Percentiles rank a stretch among this genome's conserved stretches.
Conservation (phyloP, 64 coral and sea anemone genomes). For the Montipora efflorescens region DNA sequence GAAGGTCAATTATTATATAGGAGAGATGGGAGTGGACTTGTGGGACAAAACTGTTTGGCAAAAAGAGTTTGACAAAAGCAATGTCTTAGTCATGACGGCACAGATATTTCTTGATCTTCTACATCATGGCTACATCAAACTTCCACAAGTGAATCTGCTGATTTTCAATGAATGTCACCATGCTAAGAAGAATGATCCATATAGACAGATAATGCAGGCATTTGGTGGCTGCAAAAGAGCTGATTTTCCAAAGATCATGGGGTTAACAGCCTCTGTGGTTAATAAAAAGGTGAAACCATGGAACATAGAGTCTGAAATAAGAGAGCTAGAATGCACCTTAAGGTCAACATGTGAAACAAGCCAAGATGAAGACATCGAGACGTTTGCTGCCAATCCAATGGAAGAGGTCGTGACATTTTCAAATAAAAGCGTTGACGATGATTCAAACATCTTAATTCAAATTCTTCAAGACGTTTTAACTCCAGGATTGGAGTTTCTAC, state of each 20-base stretch:
- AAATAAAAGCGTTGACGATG: slow-evolving; percentile 5
- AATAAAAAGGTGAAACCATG: slow-evolving; percentile 78
- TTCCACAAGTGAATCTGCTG: slow-evolving; percentile 81
- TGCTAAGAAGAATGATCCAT: slow-evolving; percentile 92
- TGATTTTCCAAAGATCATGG: slow-evolving; percentile 68
- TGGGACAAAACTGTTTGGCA: slow-evolving; percentile 78
- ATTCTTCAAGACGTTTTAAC: slow-evolving; percentile 29
- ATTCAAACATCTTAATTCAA: slow-evolving; percentile 26
- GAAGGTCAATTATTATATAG: slow-evolving; percentile 75
- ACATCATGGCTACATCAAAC: slow-evolving; percentile 52
- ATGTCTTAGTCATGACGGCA: slow-evolving; percentile 94
- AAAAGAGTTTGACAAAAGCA: slow-evolving; percentile 68
- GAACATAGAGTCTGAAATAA: slow-evolving; percentile 79
- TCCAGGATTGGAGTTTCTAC: slow-evolving; percentile 59
- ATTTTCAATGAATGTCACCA: slow-evolving; percentile 97
- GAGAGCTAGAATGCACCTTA: slow-evolving; percentile 76
- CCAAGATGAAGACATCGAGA: slow-evolving; percentile 72
- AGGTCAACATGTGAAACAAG: slow-evolving; percentile 88
- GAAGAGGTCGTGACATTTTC: slow-evolving; percentile 60
- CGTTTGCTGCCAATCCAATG: slow-evolving; percentile 78
- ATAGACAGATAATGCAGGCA: slow-evolving; percentile 77
- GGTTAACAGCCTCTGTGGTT: slow-evolving; percentile 91
- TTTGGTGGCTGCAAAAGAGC: slow-evolving; percentile 45
- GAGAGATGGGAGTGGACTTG: slow-evolving; percentile 93
- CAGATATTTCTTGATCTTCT: slow-evolving; percentile 90